Percentiles rank a stretch among this genome's conserved stretches.
Evolutionary conservation across 2,797 vertebrate species (phyloP).

Genomic region (Gadopsis marmoratus): DNA sequence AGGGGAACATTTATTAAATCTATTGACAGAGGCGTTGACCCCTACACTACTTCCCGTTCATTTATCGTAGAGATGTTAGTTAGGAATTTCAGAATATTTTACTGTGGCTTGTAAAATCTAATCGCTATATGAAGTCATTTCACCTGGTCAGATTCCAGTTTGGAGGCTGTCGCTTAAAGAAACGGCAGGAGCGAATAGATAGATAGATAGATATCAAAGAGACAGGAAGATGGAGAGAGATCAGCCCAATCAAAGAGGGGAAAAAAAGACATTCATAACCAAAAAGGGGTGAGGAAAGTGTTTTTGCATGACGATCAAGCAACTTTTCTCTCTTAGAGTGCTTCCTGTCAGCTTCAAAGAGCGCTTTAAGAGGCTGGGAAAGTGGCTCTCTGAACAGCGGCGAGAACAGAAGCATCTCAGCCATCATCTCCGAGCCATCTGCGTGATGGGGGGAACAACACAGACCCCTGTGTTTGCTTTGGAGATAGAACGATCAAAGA

Average conservation of each 20-base stretch:
- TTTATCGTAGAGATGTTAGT: slow-evolving; percentile 53
- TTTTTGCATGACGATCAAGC: slow-evolving; percentile 74
- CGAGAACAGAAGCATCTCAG: slow-evolving; percentile 80
- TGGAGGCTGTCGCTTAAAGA: neutral
- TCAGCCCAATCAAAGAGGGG: slow-evolving; percentile 48
- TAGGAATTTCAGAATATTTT: slow-evolving; percentile 51
- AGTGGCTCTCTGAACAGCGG: slow-evolving; percentile 74
- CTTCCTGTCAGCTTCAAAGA: slow-evolving; percentile 84
- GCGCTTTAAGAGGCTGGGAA: slow-evolving; percentile 74
- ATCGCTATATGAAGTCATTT: slow-evolving; percentile 15
- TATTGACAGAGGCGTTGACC: slow-evolving; percentile 63
- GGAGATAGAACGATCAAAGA: slow-evolving; percentile 85
- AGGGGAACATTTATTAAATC: slow-evolving; percentile 69
- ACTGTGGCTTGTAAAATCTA: slow-evolving; percentile 48
- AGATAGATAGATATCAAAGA: slow-evolving; percentile 19
- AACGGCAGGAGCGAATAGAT: slow-evolving; percentile 1
- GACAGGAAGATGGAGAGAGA: slow-evolving; percentile 28
- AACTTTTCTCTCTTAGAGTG: slow-evolving; percentile 72
- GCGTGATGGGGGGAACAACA: slow-evolving; percentile 78
- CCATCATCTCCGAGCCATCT: slow-evolving; percentile 79
- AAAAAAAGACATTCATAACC: slow-evolving; percentile 44
- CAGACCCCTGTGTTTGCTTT: slow-evolving; percentile 82
- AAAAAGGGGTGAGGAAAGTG: slow-evolving; percentile 32
- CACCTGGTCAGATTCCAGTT: slow-evolving; percentile 24
- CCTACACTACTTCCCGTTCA: slow-evolving; percentile 40